Conservation (phyloP, 2,888 invertebrate species). For the Drosophila merina region DNA sequence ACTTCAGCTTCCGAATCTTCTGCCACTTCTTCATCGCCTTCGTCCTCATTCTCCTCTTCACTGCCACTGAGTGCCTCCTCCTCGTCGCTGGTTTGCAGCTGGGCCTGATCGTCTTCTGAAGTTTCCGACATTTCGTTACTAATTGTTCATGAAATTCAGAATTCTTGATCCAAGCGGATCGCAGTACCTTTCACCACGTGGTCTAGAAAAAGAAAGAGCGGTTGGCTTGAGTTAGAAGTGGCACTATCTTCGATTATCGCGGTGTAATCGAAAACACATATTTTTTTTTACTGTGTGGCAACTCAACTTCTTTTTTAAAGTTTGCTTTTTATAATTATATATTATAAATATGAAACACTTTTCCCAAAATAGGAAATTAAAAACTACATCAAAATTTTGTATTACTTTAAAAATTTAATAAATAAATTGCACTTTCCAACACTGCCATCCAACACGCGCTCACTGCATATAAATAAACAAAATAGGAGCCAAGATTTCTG, state of each 20-base stretch:
- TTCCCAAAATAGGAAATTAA: no score
- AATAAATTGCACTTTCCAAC: not conserved
- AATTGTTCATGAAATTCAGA: conserved; percentile 13
- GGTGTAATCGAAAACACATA: not conserved
- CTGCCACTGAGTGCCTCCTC: conserved; percentile 51
- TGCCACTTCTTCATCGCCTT: conserved; percentile 34
- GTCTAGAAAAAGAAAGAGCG: conserved; percentile 1
- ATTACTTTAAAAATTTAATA: no score
- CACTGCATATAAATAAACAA: conserved; percentile 44
- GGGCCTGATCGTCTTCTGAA: conserved; percentile 78
- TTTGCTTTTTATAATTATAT: not conserved
- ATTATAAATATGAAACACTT: not conserved
- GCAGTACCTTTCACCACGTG: not conserved
- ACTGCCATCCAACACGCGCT: conserved; percentile 44
- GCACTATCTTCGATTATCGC: not conserved
- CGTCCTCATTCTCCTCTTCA: conserved; percentile 39
- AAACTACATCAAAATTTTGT: no score
- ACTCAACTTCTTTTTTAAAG: not conserved
- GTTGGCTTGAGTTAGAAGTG: not conserved
- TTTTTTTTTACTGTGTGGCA: not conserved
- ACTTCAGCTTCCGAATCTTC: conserved; percentile 49
- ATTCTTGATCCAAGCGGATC: not conserved
- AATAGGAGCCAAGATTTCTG: conserved; percentile 13
- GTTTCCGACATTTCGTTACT: conserved; percentile 77
- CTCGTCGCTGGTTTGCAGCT: conserved; percentile 62